Evolutionary conservation across 2,113 vertebrate genomes (phyloP).

Genomic region (Cryptomyrus ogoouensis): DNA sequence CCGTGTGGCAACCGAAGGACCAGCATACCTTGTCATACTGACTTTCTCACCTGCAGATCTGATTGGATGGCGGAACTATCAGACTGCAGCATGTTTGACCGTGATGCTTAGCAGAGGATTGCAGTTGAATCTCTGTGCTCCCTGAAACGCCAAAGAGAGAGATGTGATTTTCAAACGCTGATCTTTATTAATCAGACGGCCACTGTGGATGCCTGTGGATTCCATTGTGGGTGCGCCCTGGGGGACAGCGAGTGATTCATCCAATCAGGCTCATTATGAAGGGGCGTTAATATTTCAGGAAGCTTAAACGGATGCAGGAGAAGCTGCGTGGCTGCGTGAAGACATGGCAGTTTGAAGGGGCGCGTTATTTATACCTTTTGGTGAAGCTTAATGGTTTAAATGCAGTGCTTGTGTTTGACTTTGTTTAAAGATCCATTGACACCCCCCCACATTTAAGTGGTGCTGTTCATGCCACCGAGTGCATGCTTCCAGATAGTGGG

Average conservation of each 20-base stretch:
- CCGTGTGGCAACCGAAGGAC: background rate
- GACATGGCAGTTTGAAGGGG: constrained; percentile 44
- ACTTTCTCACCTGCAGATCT: constrained; percentile 24
- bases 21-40: background rate
- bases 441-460: background rate
- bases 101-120: constrained; percentile 39
- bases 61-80: constrained; percentile 31
- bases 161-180: constrained; percentile 53
- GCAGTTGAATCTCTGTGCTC: constrained; percentile 43
- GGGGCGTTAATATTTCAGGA: constrained; percentile 67
- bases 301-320: constrained; percentile 63
- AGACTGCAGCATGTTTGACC: constrained; percentile 29
- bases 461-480: background rate
- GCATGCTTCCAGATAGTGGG: background rate
- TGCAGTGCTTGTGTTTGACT: background rate
- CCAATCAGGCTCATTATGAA: constrained; percentile 67
- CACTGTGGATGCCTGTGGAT: constrained; percentile 47
- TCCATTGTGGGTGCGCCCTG: constrained; percentile 53
- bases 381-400: constrained; percentile 37
- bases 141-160: constrained; percentile 47
- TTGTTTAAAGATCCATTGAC: background rate
- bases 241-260: constrained; percentile 68
- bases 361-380: constrained; percentile 54
- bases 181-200: constrained; percentile 62
- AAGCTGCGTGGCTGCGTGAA: constrained; percentile 54